Evolutionary conservation across 1,140 invertebrate species (phyloP), one percentile per base, ranked within the genome.

Genomic region (Drosophila nebulosa): DNA sequence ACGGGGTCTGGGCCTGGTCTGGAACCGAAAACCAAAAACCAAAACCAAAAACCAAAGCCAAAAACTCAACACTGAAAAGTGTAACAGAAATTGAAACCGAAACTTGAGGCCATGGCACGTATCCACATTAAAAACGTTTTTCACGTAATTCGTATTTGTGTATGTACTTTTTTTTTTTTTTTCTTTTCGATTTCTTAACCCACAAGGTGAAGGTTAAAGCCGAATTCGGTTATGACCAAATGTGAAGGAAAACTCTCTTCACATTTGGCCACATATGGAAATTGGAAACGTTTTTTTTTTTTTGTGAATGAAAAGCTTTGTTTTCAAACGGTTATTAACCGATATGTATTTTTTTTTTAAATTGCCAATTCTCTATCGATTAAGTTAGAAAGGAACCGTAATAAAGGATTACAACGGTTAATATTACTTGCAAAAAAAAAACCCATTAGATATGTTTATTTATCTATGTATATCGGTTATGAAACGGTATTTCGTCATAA

Each of bases 141-240:
- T 73, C 61, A 46, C 58, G 62, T 69, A 60, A 76, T 66, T 32
- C 62, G 62, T 66, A 46, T 42, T 46, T 46, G 30, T 46, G 7
- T 46, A 46, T 46, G 18, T 46, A 46, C 16, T 1, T 46, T 46
- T 61, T 63, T 66, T 30, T 55, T 53, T 61, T 64, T 58, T 59
- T 22, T 58, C 35, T 64, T 39, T 63, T 50, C 22, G 55, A 55
- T 24, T 46, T 53, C 83, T 78, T 69, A 80, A 77, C 64, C 72
- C 84, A 84, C 79, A 84, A 84, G 79, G 79, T 84, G 72, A 84
- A 84, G 79, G 79, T 84, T 84, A 66, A 21, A 46, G 39, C 39
- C 39, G 10, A 46, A 46, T 46, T 46, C 16, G n/a, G 39, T 46
- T 46, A 46, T 46, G 18, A 46, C 39, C 39, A 46, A 46, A 46